phyloP scores from a whole-genome alignment of 2,113 vertebrate species.

The Protobothrops flavoviridis region DNA sequence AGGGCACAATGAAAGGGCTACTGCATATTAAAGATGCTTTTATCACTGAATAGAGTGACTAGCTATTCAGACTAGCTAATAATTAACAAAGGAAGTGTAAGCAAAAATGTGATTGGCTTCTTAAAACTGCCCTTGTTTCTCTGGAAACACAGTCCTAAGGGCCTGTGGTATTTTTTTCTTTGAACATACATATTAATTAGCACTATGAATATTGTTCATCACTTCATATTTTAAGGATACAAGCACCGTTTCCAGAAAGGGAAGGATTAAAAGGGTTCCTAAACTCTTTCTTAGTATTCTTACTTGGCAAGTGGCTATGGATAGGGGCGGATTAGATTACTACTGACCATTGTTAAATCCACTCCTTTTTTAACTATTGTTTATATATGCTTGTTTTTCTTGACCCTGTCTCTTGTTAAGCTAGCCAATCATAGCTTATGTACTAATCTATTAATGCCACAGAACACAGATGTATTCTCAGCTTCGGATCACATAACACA shows the following conservation, averaged over 20 bases:
- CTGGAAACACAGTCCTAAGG: constrained; percentile 29
- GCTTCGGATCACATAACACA: no score
- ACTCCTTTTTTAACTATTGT: not conserved
- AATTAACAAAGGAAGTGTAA: constrained; percentile 50
- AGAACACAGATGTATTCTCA: not conserved
- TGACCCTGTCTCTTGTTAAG: not conserved
- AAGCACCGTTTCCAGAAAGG: constrained; percentile 38
- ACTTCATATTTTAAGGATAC: constrained; percentile 63
- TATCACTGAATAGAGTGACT: no score
- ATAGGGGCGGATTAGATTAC: not conserved
- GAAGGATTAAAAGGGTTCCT: not conserved
- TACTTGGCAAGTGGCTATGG: not conserved
- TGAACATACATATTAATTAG: constrained; percentile 61
- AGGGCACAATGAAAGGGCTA: constrained; percentile 1
- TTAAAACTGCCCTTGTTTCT: constrained; percentile 34
- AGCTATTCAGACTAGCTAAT: constrained; percentile 37
- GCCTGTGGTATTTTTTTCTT: constrained; percentile 48
- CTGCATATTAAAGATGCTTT: constrained; percentile 40
- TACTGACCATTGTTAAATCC: not conserved
- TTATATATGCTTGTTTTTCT: not conserved
- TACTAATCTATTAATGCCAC: not conserved
- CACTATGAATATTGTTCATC: constrained; percentile 26
- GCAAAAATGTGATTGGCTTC: constrained; percentile 31
- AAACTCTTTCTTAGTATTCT: not conserved
- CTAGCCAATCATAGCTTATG: not conserved